Evolutionary conservation across 2,113 vertebrate species (phyloP), one percentile per base, ranked within the genome.

Genomic region (Chamaea fasciata): DNA sequence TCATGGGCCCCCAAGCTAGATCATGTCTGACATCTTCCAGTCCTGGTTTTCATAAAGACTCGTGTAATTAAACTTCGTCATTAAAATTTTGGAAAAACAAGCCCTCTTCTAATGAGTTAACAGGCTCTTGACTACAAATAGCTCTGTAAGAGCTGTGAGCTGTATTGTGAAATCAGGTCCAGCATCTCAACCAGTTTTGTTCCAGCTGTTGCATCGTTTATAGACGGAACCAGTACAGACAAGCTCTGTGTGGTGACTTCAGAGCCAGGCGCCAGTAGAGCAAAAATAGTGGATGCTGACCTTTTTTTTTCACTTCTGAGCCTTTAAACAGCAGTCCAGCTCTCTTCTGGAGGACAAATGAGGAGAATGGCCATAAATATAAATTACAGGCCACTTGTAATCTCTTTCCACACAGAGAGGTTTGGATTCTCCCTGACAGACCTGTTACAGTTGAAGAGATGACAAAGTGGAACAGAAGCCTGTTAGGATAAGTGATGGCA

Each of bases 151-250:
- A 86, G 90, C 63, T 1, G 8, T 28, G 41, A 75, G 83, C 70
- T 83, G 37, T 9, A 1, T 93, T 97, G 90, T 65, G 90, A 78
- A 96, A 94, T 75, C 17, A 1, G n/a, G 31, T 53, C 75, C 86
- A 75, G 60, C 91, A 64, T 93, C 96, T 92, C 88, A 57, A 33
- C 17, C 19, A 84, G 83, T 78, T 89, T 39, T 78, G 60, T 75
- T 84, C 93, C 85, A 94, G 92, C 88, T 96, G 88, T 87, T 94
- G 65, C 44, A 37, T 87, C 10, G 35, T 95, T 96, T 93, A 52
- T 62, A 86, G 64, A 83, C 2, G 3, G 75, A 93, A 93, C 86
- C 33, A 84, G 95, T 89, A 44, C 83, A 89, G 67, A 84, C 86
- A 96, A 84, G 92, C 86, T 86, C 82, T 11, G 53, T 8, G 79